Evolutionary conservation across 2,888 invertebrate genomes (phyloP).

Genomic region (Drosophila algonquin): DNA sequence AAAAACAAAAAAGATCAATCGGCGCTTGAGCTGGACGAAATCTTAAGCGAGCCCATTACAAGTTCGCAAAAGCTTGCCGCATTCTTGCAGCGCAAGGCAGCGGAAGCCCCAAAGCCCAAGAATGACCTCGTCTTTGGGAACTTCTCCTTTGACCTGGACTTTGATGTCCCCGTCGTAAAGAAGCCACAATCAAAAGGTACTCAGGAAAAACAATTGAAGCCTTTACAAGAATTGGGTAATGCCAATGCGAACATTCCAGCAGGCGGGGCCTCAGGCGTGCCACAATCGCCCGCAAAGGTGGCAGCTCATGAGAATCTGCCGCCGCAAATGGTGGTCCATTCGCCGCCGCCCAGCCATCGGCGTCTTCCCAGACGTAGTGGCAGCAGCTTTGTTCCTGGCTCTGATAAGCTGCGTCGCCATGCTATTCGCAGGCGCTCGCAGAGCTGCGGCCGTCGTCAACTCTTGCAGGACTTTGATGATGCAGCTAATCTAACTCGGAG

Average conservation of each 20-base stretch:
- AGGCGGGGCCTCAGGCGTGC: neutral
- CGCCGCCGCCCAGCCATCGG: conserved; percentile 16
- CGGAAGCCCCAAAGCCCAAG: conserved; percentile 18
- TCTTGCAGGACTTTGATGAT: conserved; percentile 60
- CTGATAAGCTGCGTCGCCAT: conserved; percentile 62
- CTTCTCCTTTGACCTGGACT: conserved; percentile 58
- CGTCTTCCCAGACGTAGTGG: conserved; percentile 33
- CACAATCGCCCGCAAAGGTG: neutral
- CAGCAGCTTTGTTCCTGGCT: conserved; percentile 45
- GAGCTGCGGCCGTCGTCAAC: conserved; percentile 58
- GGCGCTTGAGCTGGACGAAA: conserved; percentile 51
- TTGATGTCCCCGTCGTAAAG: conserved; percentile 44
- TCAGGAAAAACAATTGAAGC: neutral
- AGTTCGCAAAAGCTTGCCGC: conserved; percentile 46
- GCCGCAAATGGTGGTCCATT: neutral
- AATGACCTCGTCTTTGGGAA: conserved; percentile 35
- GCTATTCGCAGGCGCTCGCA: conserved; percentile 62
- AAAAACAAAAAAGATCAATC: neutral
- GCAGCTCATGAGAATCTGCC: conserved; percentile 3
- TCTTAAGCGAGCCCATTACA: conserved; percentile 45
- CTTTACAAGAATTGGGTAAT: neutral
- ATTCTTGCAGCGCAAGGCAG: conserved; percentile 50
- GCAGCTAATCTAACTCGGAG: conserved; percentile 15
- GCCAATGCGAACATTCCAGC: too few relatives aligned
- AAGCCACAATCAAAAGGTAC: neutral